phyloP scores from a whole-genome alignment of 35 echinoderm and acorn worm species.

The Lytechinus variegatus region DNA sequence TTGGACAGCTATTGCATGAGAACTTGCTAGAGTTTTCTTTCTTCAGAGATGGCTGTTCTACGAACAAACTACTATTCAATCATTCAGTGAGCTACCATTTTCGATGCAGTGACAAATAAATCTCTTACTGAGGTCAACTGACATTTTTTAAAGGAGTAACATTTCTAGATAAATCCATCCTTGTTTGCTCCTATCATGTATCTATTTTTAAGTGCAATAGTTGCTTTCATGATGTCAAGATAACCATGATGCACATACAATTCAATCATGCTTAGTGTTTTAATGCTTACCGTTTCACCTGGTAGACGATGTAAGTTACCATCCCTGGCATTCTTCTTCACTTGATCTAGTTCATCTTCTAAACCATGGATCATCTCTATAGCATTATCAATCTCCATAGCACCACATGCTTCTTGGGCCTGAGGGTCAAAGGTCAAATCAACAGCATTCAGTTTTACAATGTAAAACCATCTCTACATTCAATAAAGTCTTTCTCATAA shows the following conservation, averaged over 20 bases:
- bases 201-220: not conserved
- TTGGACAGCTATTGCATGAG: too few species aligned
- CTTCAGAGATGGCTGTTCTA: not conserved
- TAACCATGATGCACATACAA: not conserved
- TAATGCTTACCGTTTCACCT: constrained; percentile 83
- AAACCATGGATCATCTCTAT: constrained; percentile 83
- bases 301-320: constrained; percentile 82
- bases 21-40: too few species aligned
- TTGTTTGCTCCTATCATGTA: too few species aligned
- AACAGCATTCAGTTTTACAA: not conserved
- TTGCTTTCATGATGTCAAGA: not conserved
- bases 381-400: constrained; percentile 91
- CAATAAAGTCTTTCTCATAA: not conserved
- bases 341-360: constrained; percentile 81
- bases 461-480: not conserved
- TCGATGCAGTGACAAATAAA: too few species aligned
- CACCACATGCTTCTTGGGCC: constrained; percentile 95
- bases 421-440: constrained; percentile 24
- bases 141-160: too few species aligned
- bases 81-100: not conserved
- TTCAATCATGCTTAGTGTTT: not conserved
- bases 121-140: too few species aligned
- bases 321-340: constrained; percentile 67
- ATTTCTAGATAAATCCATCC: too few species aligned
- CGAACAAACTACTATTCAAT: not conserved